These are phyloP conservation scores for Platanista minor DNA, from an alignment of 2,113 vertebrate genomes.

Conservation along the genomic window DNA sequence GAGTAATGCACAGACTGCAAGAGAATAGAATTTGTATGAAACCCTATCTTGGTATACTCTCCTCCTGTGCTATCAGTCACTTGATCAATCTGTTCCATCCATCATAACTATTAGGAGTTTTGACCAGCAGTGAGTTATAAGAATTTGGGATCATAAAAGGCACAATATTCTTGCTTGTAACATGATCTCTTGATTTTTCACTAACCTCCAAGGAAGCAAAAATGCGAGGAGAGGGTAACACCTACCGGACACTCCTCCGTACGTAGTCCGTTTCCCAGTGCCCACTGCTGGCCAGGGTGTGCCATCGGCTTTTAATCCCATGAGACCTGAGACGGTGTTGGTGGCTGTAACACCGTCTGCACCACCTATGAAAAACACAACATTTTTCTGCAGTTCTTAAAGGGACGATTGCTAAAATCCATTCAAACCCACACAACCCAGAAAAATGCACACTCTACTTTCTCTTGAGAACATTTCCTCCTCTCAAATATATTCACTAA, in stretches of 20 bases:
- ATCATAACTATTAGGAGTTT: conserved; percentile 80
- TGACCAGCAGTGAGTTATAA: conserved; percentile 76
- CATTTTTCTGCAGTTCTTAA: not conserved
- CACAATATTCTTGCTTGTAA: conserved; percentile 64
- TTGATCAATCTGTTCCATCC: conserved; percentile 84
- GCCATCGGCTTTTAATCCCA: conserved; percentile 89
- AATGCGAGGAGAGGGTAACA: conserved; percentile 77
- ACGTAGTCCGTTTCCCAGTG: conserved; percentile 83
- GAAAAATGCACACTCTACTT: not conserved
- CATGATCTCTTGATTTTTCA: conserved; percentile 72
- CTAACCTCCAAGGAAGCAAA: conserved; percentile 68
- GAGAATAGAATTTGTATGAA: conserved; percentile 64
- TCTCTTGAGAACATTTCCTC: not conserved
- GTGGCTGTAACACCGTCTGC: conserved; percentile 95
- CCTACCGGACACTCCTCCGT: conserved; percentile 91
- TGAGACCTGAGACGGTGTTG: conserved; percentile 95
- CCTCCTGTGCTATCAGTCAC: conserved; percentile 69
- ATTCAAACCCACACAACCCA: not conserved
- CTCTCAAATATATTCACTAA: not conserved
- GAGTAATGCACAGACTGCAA: conserved; percentile 59
- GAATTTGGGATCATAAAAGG: conserved; percentile 59
- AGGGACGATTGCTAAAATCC: conserved; percentile 19
- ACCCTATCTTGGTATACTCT: conserved; percentile 62
- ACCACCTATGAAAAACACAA: conserved; percentile 82
- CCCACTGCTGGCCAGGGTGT: conserved; percentile 92